Evolutionary conservation across 2,113 vertebrate genomes (phyloP).

Genomic region (Pelmatolapia mariae): DNA sequence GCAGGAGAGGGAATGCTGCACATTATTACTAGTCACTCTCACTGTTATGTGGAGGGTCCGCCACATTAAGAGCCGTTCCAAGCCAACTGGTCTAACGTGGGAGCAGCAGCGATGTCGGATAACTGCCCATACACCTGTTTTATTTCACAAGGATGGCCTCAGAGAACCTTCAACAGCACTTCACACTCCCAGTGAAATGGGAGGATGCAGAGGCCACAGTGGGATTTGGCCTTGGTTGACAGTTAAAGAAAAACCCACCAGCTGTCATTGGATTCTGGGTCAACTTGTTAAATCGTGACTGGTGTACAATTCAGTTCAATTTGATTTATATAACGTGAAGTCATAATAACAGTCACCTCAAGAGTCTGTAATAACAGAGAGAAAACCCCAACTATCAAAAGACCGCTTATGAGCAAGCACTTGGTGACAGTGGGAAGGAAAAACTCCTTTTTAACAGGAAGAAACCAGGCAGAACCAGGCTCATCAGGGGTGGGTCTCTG

Average conservation of each 20-base stretch:
- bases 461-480: not conserved
- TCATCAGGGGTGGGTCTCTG: not conserved
- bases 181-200: not conserved
- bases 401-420: rapidly evolving
- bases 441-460: not conserved
- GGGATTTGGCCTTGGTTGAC: not conserved
- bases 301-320: not conserved
- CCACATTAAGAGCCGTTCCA: not conserved
- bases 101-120: not conserved
- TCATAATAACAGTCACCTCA: not conserved
- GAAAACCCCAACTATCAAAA: not conserved
- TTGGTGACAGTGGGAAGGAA: not conserved
- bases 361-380: not conserved
- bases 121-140: not conserved
- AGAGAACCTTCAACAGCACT: not conserved
- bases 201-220: not conserved
- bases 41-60: not conserved
- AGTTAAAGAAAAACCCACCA: not conserved
- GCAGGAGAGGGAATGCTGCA: not conserved
- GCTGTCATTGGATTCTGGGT: not conserved
- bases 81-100: not conserved
- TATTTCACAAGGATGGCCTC: not conserved
- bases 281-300: not conserved
- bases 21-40: not conserved
- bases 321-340: not conserved